phyloP scores from a whole-genome alignment of 2,113 vertebrate species.

The Ranitomeya imitator region DNA sequence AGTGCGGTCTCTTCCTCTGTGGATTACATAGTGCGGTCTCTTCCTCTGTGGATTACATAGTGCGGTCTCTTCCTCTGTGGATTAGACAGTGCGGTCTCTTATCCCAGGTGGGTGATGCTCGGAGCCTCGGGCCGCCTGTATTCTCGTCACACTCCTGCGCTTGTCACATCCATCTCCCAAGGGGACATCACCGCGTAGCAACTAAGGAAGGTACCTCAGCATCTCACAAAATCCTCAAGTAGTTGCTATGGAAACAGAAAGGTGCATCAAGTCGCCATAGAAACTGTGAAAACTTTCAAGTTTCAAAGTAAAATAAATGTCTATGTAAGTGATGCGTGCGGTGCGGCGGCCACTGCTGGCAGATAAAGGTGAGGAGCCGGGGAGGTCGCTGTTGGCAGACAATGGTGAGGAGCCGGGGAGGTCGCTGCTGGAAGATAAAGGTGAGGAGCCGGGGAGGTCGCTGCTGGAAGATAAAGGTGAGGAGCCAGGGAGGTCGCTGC shows the following conservation, averaged over 20 bases:
- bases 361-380: not conserved
- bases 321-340: not conserved
- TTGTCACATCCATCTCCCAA: conserved; percentile 49
- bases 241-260: conserved; percentile 81
- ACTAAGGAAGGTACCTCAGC: conserved; percentile 41
- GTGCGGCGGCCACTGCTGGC: not conserved
- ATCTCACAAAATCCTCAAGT: conserved; percentile 74
- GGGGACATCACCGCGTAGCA: conserved; percentile 51
- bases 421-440: too few species aligned
- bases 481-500: too few species aligned
- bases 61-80: not conserved
- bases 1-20: not conserved
- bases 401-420: too few species aligned
- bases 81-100: not conserved
- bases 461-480: too few species aligned
- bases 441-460: too few species aligned
- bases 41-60: not conserved
- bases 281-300: conserved; percentile 75
- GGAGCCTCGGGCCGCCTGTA: conserved; percentile 9
- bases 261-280: conserved; percentile 79
- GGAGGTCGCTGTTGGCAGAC: too few species aligned
- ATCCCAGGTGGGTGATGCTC: not conserved
- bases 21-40: not conserved
- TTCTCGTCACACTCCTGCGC: conserved; percentile 45
- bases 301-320: conserved; percentile 65